Evolutionary conservation across 2,888 invertebrate species (phyloP), one percentile per base, ranked within the genome.

Genomic region (Apotomis capreana): DNA sequence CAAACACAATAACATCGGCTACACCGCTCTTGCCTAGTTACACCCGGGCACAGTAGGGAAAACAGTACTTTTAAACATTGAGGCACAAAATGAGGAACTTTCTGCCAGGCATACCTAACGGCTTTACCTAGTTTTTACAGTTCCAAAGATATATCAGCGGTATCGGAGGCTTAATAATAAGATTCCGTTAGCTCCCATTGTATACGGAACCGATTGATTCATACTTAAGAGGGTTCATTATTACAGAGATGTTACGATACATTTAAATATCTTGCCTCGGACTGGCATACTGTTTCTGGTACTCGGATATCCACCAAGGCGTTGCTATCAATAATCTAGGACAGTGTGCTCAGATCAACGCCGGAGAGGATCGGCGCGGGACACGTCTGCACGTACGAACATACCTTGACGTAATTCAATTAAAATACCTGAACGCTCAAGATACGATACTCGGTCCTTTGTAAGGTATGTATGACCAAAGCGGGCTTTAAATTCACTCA

Each of bases 1-100:
- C 46, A 65, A 65, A 65, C 65, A 65, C 65, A 67, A 70, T 70
- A 70, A 70, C 65, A 52, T 70, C 70, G 40, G 65, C 60, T 60
- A 65, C 70, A 51, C 61, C 63, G 46, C 13, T 44, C 10, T 26
- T 54, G 26, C 49, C 58, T 60, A 55, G 44, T n/a, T 55, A 70
- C 54, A 59, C 46, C n/a, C 44, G 12, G 9, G n/a, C n/a, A 60
- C 60, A 49, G 65, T 60, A 49, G 55, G 36, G 13, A 3, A 26
- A 54, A 51, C 4, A 46, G 6, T 61, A 1, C 2, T 44, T 44
- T 6, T 44, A 0, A 8, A 44, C n/a, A n/a, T 8, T 44, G 44
- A 44, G 8, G 3, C 6, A 44, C 1, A 8, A 44, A 44, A 44
- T 26, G 26, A 26, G 26, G n/a, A n/a, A n/a, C n/a, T n/a, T n/a